phyloP scores from a whole-genome alignment of 2,113 vertebrate genomes.

The Poeciliopsis turrubarensis region DNA sequence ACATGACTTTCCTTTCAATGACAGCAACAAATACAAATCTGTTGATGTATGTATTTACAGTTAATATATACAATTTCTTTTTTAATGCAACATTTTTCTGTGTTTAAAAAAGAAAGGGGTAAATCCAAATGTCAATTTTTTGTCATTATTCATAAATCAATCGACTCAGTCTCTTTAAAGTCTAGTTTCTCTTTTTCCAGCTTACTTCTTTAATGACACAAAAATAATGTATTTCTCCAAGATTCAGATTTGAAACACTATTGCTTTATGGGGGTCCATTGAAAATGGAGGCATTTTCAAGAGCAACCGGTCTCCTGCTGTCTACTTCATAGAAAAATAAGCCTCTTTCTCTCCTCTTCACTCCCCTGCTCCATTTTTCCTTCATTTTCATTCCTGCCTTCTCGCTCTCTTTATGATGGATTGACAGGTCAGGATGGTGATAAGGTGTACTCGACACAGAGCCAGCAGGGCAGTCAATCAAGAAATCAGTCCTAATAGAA shows the following conservation, averaged over 20 bases:
- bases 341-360: background rate
- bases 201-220: constrained; percentile 6
- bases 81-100: too few relatives aligned
- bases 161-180: constrained; percentile 4
- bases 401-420: constrained; percentile 54
- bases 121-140: too few relatives aligned
- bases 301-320: constrained; percentile 6
- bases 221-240: constrained; percentile 11
- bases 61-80: too few relatives aligned
- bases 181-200: constrained; percentile 4
- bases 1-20: background rate
- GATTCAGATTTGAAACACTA: background rate
- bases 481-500: constrained; percentile 25
- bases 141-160: background rate
- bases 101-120: too few relatives aligned
- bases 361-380: constrained; percentile 9
- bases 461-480: constrained; percentile 60
- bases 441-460: constrained; percentile 41
- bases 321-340: constrained; percentile 2
- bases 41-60: too few relatives aligned
- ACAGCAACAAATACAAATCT: background rate
- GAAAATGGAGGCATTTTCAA: constrained; percentile 19
- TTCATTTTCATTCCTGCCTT: constrained; percentile 56
- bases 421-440: constrained; percentile 56
- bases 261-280: constrained; percentile 22